These are phyloP conservation scores for Trematomus loennbergii DNA, from an alignment of 2,113 vertebrate genomes.

Conservation along the genomic window DNA sequence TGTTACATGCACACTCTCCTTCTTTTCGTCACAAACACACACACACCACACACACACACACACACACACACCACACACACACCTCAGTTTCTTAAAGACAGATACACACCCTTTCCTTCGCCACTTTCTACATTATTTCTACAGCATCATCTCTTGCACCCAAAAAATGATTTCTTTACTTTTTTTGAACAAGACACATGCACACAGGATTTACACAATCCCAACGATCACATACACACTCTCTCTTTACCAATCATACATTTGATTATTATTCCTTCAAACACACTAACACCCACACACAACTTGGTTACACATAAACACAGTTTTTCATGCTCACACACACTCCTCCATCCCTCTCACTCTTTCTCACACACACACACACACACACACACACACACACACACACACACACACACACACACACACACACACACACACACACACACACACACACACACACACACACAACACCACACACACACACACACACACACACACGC, in stretches of 20 bases:
- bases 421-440: slow-evolving; percentile 58
- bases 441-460: slow-evolving; percentile 63
- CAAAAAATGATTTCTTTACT: slow-evolving; percentile 36
- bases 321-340: slow-evolving; percentile 43
- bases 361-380: slow-evolving; percentile 24
- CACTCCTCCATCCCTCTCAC: slow-evolving; percentile 22
- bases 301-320: slow-evolving; percentile 61
- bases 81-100: slow-evolving; percentile 72
- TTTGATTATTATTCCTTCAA: slow-evolving; percentile 47
- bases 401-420: slow-evolving; percentile 6
- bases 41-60: slow-evolving; percentile 68
- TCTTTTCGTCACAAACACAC: slow-evolving; percentile 65
- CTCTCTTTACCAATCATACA: slow-evolving; percentile 39
- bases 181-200: slow-evolving; percentile 42
- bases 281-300: slow-evolving; percentile 58
- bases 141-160: slow-evolving; percentile 25
- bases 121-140: slow-evolving; percentile 48
- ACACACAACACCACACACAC: slow-evolving; percentile 13
- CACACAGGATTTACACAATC: slow-evolving; percentile 31
- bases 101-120: slow-evolving; percentile 58
- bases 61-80: slow-evolving; percentile 66
- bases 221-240: slow-evolving; percentile 12
- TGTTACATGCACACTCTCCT: slow-evolving; percentile 36
- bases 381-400: slow-evolving; percentile 8
- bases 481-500: not conserved